These are phyloP conservation scores for Crotalus helleri DNA, from an alignment of 2,113 vertebrate species.

Conservation along the genomic window DNA sequence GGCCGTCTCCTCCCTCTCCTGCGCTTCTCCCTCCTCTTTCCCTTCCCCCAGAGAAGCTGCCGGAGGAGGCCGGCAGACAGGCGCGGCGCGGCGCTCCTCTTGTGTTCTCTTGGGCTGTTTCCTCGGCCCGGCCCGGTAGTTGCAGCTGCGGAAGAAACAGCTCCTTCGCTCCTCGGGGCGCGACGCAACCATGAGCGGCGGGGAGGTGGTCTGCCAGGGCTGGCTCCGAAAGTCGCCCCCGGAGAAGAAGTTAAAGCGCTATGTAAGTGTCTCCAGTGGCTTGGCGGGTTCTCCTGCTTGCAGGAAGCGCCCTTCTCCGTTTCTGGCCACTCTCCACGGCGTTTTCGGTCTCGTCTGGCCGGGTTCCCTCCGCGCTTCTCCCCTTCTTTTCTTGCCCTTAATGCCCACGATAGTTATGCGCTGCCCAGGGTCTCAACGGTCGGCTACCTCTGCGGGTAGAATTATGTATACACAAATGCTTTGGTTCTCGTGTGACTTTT, in stretches of 20 bases:
- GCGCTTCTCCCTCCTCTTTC: neutral
- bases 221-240: conserved; percentile 97
- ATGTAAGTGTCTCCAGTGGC: conserved; percentile 82
- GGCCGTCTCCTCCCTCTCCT: conserved; percentile 20
- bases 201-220: conserved; percentile 90
- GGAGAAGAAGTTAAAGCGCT: conserved; percentile 99
- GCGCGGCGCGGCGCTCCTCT: conserved; percentile 31
- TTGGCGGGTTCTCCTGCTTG: neutral
- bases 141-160: conserved; percentile 13
- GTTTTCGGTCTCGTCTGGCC: neutral
- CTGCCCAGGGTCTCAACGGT: neutral
- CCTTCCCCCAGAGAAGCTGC: conserved; percentile 35
- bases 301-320: neutral
- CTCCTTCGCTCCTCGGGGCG: neutral
- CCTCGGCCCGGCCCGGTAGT: neutral
- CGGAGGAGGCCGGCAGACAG: conserved; percentile 27
- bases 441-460: neutral
- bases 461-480: neutral
- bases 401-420: neutral
- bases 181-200: conserved; percentile 83
- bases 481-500: neutral
- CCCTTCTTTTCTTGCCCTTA: neutral
- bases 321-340: neutral
- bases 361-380: neutral
- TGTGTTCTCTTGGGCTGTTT: conserved; percentile 6